Percentiles rank a stretch among this genome's conserved stretches.
Evolutionary conservation across 2,113 vertebrate genomes (phyloP).

Genomic region (Eudyptes chrysolophus): DNA sequence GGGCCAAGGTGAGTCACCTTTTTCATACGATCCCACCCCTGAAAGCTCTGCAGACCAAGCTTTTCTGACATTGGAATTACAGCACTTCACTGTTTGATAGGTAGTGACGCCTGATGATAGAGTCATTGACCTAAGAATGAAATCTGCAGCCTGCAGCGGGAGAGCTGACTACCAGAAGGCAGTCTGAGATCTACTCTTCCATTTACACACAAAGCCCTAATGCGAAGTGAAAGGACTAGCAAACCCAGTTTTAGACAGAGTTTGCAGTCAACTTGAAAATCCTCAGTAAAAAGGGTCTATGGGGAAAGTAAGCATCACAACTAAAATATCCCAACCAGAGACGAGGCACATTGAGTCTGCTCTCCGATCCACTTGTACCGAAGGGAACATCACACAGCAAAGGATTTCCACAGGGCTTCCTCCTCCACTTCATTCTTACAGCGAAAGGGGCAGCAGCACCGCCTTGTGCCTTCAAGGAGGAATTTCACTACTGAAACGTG

Average conservation of each 20-base stretch:
- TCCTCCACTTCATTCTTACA: not conserved
- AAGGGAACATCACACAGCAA: not conserved
- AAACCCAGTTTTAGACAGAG: not conserved
- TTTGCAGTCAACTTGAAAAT: not conserved
- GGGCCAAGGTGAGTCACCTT: slow-evolving; percentile 3
- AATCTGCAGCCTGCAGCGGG: not conserved
- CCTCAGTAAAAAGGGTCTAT: not conserved
- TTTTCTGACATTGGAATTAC: not conserved
- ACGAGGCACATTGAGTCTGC: not conserved
- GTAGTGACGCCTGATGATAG: not conserved
- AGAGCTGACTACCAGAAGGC: not conserved
- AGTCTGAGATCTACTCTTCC: not conserved
- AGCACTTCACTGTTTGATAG: not conserved
- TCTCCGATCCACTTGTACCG: not conserved
- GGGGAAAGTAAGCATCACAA: not conserved
- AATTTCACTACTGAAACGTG: not conserved
- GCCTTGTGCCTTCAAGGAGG: slow-evolving; percentile 17
- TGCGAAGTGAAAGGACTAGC: not conserved
- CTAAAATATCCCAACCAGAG: not conserved
- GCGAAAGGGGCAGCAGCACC: slow-evolving; percentile 39
- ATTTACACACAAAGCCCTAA: not conserved
- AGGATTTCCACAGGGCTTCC: not conserved
- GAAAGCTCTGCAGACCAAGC: not conserved
- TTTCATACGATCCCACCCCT: not conserved
- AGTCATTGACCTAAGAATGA: not conserved